Evolutionary conservation across 2,888 invertebrate genomes (phyloP), one percentile per base, ranked within the genome.

Genomic region (Melikaiella ostensackeni): DNA sequence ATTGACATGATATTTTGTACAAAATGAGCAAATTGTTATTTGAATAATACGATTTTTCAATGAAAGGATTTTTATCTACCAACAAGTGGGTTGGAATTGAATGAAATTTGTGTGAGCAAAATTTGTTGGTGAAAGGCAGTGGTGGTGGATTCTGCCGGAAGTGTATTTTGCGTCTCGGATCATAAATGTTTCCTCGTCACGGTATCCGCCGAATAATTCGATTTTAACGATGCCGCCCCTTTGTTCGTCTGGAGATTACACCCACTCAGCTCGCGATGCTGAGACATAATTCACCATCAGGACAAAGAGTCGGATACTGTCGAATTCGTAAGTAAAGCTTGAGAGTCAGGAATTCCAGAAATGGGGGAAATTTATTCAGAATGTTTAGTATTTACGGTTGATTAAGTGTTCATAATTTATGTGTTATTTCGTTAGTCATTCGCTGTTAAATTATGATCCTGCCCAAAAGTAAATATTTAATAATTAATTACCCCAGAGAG

Each of bases 151-250:
- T 64, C 78, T 81, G 75, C 73, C 77, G 78, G 81, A 85, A 82
- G 80, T 79, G 79, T 82, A 75, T 79, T 77, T 78, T 74, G 77
- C 79, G 80, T 79, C 79, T 81, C 81, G 77, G 77, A 82, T 87
- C 86, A 83, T 85, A 81, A 84, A 82, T 82, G 84, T 77, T 78
- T 78, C 84, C 85, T 86, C 85, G 86, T 86, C 70, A 70, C 50
- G 70, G 50, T 87, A 84, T 85, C 81, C 80, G 76, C 57, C 77
- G 82, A 81, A 82, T 85, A 84, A 87, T 86, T 86, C 84, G 87
- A 87, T 86, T 87, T 86, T 81, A 84, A 83, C 84, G 84, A 80
- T 82, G 81, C 80, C 77, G 81, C 82, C 80, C 84, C 84, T 85
- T 86, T 87, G 84, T 87, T 86, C 85, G 82, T 83, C 81, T 80